Conservation (phyloP, 2,113 vertebrate genomes). For the Nyctibius bracteatus region DNA sequence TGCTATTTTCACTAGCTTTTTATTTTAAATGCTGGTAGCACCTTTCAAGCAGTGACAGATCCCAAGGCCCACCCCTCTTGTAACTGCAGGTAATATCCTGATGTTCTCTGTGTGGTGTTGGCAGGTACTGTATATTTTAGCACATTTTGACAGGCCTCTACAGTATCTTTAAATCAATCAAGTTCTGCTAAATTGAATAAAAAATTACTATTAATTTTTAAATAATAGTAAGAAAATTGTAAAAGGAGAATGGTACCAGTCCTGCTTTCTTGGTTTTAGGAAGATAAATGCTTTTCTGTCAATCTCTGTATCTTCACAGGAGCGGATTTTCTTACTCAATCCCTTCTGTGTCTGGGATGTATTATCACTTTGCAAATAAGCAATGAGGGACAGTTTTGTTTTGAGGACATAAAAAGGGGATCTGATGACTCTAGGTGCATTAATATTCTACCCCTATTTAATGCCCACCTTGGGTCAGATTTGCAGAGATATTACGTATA, state of each 20-base stretch:
- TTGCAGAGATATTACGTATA: not conserved
- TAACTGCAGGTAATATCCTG: constrained; percentile 54
- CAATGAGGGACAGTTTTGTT: not conserved
- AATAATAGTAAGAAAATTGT: not conserved
- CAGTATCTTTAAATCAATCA: constrained; percentile 48
- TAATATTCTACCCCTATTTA: not conserved
- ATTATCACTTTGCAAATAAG: not conserved
- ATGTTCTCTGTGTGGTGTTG: constrained; percentile 41
- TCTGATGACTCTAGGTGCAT: not conserved
- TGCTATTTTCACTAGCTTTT: not conserved
- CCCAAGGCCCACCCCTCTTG: not conserved
- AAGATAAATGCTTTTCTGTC: not conserved
- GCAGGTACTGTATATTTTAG: constrained; percentile 60
- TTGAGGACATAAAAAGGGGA: not conserved
- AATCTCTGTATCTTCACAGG: not conserved
- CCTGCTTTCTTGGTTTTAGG: not conserved
- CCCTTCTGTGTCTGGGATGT: not conserved
- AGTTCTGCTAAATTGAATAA: constrained; percentile 37
- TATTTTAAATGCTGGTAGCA: not conserved
- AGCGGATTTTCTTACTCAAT: not conserved
- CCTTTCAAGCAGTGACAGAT: constrained; percentile 21
- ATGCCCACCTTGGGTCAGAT: not conserved
- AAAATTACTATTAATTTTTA: constrained; percentile 35
- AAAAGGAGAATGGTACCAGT: not conserved
- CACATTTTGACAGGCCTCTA: constrained; percentile 53